Conservation (phyloP, 1,140 invertebrate species). For the Drosophila parvula region DNA sequence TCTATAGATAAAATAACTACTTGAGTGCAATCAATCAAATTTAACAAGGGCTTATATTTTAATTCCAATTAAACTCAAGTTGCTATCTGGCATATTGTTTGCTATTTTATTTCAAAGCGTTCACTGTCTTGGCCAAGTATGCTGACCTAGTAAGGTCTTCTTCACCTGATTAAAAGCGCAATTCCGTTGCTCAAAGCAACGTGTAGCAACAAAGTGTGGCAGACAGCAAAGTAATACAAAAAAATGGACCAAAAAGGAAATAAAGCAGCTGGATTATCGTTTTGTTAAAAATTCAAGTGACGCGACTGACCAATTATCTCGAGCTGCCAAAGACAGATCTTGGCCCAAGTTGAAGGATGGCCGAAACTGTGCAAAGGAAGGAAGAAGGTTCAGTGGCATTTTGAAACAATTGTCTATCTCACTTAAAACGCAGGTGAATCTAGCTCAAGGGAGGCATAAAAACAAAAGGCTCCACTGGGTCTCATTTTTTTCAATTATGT, state of each 20-base stretch:
- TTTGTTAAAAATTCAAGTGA: constrained; percentile 49
- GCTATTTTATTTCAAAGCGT: neutral
- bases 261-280: constrained; percentile 27
- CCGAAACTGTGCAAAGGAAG: constrained; percentile 24
- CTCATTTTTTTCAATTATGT: constrained; percentile 48
- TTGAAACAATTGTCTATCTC: constrained; percentile 60
- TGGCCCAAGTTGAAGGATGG: constrained; percentile 25
- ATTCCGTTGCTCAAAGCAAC: constrained; percentile 4
- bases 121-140: neutral
- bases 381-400: constrained; percentile 49
- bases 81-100: neutral
- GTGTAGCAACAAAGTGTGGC: constrained; percentile 23
- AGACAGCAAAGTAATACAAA: constrained; percentile 29
- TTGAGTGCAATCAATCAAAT: neutral
- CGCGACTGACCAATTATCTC: constrained; percentile 61
- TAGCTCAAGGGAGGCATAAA: constrained; percentile 58
- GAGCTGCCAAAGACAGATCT: constrained; percentile 57
- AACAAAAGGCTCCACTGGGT: constrained; percentile 24
- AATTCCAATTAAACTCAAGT: neutral
- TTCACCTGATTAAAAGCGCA: neutral
- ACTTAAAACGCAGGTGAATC: constrained; percentile 49
- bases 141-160: neutral
- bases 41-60: neutral
- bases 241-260: constrained; percentile 10
- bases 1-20: neutral